Evolutionary conservation across 2,113 vertebrate species (phyloP).

Genomic region (Aplodontia rufa): DNA sequence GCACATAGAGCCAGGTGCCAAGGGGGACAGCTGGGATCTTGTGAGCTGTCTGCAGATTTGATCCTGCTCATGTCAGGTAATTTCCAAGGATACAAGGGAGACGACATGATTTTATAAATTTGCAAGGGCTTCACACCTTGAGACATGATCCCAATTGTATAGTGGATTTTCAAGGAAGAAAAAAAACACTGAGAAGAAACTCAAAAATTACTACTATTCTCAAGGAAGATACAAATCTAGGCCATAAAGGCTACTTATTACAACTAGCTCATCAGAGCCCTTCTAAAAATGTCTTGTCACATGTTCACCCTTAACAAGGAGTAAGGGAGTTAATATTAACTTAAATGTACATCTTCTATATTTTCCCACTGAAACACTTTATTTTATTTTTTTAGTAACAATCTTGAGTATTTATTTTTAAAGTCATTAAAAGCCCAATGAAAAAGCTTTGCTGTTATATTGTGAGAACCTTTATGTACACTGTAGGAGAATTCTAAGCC

Average conservation of each 20-base stretch:
- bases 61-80: conserved; percentile 77
- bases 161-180: conserved; percentile 74
- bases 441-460: not conserved
- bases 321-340: conserved; percentile 45
- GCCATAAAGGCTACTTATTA: conserved; percentile 84
- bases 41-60: conserved; percentile 67
- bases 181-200: conserved; percentile 81
- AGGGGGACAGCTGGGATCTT: conserved; percentile 75
- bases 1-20: conserved; percentile 66
- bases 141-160: conserved; percentile 83
- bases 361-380: conserved; percentile 51
- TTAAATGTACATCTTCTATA: conserved; percentile 57
- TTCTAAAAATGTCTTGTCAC: conserved; percentile 76
- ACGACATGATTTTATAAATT: conserved; percentile 81
- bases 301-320: conserved; percentile 76
- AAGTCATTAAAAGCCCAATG: conserved; percentile 45
- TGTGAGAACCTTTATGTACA: not conserved
- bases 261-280: conserved; percentile 81
- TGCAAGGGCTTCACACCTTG: conserved; percentile 81
- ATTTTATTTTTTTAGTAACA: conserved; percentile 57
- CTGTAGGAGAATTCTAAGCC: not conserved
- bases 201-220: conserved; percentile 87
- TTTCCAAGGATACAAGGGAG: conserved; percentile 77
- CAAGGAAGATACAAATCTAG: conserved; percentile 87
- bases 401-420: conserved; percentile 57